Evolutionary conservation across 2,797 vertebrate species (phyloP), one percentile per base, ranked within the genome.

Genomic region (Liparis tanakae): DNA sequence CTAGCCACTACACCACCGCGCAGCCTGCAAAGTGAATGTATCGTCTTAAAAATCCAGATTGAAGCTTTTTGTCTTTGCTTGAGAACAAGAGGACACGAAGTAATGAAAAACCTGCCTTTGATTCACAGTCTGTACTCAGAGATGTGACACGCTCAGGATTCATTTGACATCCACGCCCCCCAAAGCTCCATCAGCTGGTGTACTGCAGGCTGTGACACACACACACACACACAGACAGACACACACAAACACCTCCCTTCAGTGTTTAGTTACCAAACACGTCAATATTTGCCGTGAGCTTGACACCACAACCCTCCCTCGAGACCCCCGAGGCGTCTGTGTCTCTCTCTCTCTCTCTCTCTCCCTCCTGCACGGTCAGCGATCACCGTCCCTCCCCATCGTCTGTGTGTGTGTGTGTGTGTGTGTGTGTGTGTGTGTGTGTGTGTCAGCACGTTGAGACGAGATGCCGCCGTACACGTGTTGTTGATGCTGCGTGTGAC

Each of bases 211-310:
- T 37, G 25, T 10, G 39, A 70, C 68, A 53, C 74, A 55, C 41
- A 66, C 34, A 68, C 73, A 62, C 66, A 70, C 25, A 53, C 14
- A 25, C 51, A 54, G n/a, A 69, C 25, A 43, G 37, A 53, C 64
- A 57, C 22, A 48, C 22, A 55, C 30, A 76, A 81, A 79, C 53
- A 70, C 67, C 66, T 67, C 63, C 73, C 74, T 72, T 83, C 68
- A 72, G 58, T 82, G 70, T 85, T 80, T 85, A 57, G 55, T 76
- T 78, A 85, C 76, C 70, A 70, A 83, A 83, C 85, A 70, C 73
- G 80, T 69, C 14, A 75, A 22, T 87, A 86, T 92, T 89, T 88
- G 84, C 78, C 79, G 64, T 79, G 78, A 18, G 4, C 70, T 82
- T 59, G 22, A 66, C 25, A 41, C 67, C 81, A 7, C 83, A 84